Evolutionary conservation across 2,888 invertebrate genomes (phyloP), one percentile per base, ranked within the genome.

Genomic region (Epinotia nisella): DNA sequence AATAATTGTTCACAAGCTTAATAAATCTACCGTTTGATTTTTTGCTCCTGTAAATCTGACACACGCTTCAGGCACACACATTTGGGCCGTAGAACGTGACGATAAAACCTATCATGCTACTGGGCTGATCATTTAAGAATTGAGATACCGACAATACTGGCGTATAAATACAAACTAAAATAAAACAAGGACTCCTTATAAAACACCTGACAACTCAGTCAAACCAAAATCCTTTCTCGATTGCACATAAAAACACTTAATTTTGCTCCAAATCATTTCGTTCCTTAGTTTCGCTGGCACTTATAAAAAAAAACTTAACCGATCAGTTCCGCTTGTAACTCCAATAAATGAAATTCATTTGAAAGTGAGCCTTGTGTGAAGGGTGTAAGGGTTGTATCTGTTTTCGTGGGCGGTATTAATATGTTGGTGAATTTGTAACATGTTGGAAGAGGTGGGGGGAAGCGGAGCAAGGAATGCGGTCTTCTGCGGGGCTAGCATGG

Each of bases 201-300:
- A 67, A 61, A 72, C 21, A 56, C 49, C 45, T 68, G 59, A 67
- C 71, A 61, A 59, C 59, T 65, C 66, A 53, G 70, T 70, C 59
- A 56, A 55, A 58, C 67, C 72, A 24, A 72, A 72, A 72, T 72
- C 68, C 65, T 56, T 53, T 69, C 49, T 61, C 76, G 78, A 78
- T 83, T 83, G 83, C 79, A 82, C 82, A 81, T 83, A 64, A 68
- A 69, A 86, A 86, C 85, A 85, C 84, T 86, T 88, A 90, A 90
- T 90, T 67, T 90, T 90, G 85, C 87, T 85, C 89, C 86, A 85
- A 91, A 91, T 92, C 90, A 92, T 91, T 91, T 91, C 89, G 90
- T 90, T 90, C 89, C 90, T 88, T 85, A 87, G 90, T 90, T 90
- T 90, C 84, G 88, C 84, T 80, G 86, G 60, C 61, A 70, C 56